Evolutionary conservation across 92 coral and sea anemone species (phyloP).

Genomic region (Plumapathes pennacea): DNA sequence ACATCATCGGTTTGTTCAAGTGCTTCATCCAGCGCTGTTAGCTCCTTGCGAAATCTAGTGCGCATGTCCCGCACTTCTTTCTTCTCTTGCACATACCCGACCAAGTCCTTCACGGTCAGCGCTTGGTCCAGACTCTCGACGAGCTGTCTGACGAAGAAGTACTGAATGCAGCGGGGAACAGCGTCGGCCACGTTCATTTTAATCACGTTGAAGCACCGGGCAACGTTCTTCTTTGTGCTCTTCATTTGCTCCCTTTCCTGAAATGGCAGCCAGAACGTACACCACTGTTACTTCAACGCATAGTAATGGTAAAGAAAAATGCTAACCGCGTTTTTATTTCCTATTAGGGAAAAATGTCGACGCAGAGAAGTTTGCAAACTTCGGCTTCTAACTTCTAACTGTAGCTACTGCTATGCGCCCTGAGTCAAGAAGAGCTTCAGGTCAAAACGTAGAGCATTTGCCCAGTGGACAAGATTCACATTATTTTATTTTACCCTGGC

Average conservation of each 20-base stretch:
- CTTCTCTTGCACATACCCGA: constrained; percentile 55
- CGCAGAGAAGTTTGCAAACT: too few species aligned
- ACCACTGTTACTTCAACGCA: too few species aligned
- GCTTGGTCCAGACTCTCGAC: constrained; percentile 56
- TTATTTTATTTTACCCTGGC: too few species aligned
- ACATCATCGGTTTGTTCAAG: constrained; percentile 8
- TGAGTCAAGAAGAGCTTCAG: too few species aligned
- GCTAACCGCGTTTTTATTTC: too few species aligned
- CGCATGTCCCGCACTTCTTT: constrained; percentile 47
- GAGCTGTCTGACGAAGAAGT: constrained; percentile 61
- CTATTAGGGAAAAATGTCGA: too few species aligned
- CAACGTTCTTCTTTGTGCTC: constrained; percentile 62
- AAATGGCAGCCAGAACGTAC: too few species aligned
- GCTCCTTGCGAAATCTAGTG: constrained; percentile 7
- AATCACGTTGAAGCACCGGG: constrained; percentile 61
- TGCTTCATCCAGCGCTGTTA: constrained; percentile 6
- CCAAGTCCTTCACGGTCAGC: constrained; percentile 44
- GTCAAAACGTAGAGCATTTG: too few species aligned
- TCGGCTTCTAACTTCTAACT: too few species aligned
- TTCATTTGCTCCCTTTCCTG: constrained; percentile 52
- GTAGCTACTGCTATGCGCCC: too few species aligned
- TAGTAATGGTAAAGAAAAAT: too few species aligned
- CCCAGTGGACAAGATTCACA: too few species aligned
- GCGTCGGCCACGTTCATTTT: constrained; percentile 67
- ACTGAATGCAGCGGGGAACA: constrained; percentile 71